Conservation (phyloP, 2,888 invertebrate genomes). For the Brachyptera putata region DNA sequence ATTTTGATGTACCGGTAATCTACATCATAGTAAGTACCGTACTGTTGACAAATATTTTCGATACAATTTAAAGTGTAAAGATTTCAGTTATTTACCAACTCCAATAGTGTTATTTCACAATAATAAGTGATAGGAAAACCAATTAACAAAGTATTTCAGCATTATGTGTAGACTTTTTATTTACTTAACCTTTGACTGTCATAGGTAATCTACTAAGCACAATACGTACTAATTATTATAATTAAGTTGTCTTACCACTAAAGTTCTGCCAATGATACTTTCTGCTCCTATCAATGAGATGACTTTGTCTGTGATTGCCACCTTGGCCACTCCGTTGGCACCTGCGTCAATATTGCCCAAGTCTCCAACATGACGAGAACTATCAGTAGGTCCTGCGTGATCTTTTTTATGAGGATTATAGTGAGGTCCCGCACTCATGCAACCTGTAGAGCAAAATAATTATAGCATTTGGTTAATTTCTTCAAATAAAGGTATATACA, state of each 20-base stretch:
- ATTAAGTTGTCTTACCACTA: conserved; percentile 64
- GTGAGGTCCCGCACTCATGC: conserved; percentile 91
- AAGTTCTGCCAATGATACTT: conserved; percentile 77
- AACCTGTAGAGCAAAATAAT: conserved; percentile 52
- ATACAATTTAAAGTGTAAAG: no score
- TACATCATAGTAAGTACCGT: no score
- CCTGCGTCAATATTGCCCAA: conserved; percentile 76
- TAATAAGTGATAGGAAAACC: no score
- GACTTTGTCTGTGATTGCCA: conserved; percentile 57
- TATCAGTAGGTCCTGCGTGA: conserved; percentile 76
- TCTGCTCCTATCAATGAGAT: conserved; percentile 66
- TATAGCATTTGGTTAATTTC: no score
- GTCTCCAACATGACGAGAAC: conserved; percentile 81
- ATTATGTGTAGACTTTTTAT: no score
- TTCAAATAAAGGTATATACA: not conserved
- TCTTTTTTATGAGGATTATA: conserved; percentile 80
- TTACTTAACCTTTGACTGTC: no score
- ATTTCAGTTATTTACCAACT: no score
- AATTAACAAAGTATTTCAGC: no score
- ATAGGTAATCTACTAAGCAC: no score
- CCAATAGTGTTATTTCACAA: no score
- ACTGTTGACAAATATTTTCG: no score
- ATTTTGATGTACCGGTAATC: not conserved
- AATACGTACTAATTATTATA: no score
- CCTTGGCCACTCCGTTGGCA: conserved; percentile 59